A percentile compares a stretch with the other conserved stretches of the same genome.
These are phyloP conservation scores for western clawed frog (Xenopus tropicalis) DNA, from an alignment of 2,113 vertebrate species.

Conservation along the genomic window DNA sequence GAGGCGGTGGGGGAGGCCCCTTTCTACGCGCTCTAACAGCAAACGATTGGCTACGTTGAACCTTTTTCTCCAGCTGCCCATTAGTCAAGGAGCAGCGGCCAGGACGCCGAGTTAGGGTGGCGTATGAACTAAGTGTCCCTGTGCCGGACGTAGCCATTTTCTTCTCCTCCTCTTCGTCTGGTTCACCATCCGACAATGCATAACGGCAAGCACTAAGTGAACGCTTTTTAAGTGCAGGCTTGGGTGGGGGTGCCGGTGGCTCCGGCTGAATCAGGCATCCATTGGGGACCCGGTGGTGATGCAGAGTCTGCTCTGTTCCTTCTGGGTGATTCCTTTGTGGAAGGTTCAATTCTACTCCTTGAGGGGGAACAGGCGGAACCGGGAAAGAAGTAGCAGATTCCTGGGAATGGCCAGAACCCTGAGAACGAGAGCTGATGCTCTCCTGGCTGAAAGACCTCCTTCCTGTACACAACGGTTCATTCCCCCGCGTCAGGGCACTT, in stretches of 20 bases:
- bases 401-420: slow-evolving; percentile 84
- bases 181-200: slow-evolving; percentile 78
- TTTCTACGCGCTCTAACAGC: slow-evolving; percentile 78
- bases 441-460: slow-evolving; percentile 83
- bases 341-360: slow-evolving; percentile 46
- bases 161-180: slow-evolving; percentile 75
- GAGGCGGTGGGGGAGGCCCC: slow-evolving; percentile 61
- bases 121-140: slow-evolving; percentile 75
- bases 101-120: slow-evolving; percentile 75
- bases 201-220: slow-evolving; percentile 79
- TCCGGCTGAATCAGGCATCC: slow-evolving; percentile 4
- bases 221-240: slow-evolving; percentile 63
- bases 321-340: slow-evolving; percentile 83
- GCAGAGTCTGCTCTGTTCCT: slow-evolving; percentile 71
- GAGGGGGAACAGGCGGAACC: slow-evolving; percentile 56
- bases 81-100: slow-evolving; percentile 64
- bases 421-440: slow-evolving; percentile 81
- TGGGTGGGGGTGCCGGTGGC: background rate
- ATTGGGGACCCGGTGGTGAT: slow-evolving; percentile 19
- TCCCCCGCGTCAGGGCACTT: slow-evolving; percentile 72
- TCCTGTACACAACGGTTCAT: slow-evolving; percentile 59
- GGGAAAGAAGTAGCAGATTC: slow-evolving; percentile 60
- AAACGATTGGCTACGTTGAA: slow-evolving; percentile 74
- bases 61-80: slow-evolving; percentile 50
- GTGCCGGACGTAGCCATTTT: slow-evolving; percentile 30